phyloP scores from a whole-genome alignment of 2,888 invertebrate genomes.

The Griposia aprilina region DNA sequence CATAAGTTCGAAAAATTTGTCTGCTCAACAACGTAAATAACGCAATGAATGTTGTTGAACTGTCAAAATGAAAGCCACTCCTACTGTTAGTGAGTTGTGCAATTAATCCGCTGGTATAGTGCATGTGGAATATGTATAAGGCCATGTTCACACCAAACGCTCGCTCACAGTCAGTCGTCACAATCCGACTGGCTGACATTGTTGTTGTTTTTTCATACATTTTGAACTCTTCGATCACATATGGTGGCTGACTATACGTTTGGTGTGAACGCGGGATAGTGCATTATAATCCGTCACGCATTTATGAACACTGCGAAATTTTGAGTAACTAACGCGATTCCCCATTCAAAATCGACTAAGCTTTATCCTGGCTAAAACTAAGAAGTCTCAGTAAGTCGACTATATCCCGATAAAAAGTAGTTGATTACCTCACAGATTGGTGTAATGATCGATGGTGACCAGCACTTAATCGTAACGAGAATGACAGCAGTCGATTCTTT shows the following conservation, averaged over 20 bases:
- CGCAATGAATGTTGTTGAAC: too few relatives aligned
- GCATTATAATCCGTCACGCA: too few relatives aligned
- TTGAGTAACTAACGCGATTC: constrained; percentile 9
- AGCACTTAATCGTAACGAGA: constrained; percentile 1
- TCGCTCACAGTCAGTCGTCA: not conserved
- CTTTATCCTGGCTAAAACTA: constrained; percentile 15
- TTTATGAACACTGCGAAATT: not conserved
- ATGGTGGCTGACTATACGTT: too few relatives aligned
- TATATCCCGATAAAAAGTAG: constrained; percentile 38
- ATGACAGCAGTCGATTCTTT: not conserved
- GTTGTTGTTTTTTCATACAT: too few relatives aligned
- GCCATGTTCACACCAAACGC: not conserved
- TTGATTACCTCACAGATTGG: constrained; percentile 45
- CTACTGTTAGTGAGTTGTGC: too few relatives aligned
- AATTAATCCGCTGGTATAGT: too few relatives aligned
- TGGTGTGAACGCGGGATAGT: too few relatives aligned
- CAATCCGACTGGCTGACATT: not conserved
- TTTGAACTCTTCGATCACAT: too few relatives aligned
- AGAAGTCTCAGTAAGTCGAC: constrained; percentile 37
- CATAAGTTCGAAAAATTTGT: too few relatives aligned
- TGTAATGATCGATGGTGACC: constrained; percentile 10
- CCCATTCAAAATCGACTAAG: constrained; percentile 24
- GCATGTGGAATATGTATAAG: too few relatives aligned
- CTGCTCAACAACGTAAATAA: too few relatives aligned
- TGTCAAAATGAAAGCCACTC: too few relatives aligned